Conservation (phyloP, 2,797 vertebrate genomes). For the Enteromius thamalakanensis region DNA sequence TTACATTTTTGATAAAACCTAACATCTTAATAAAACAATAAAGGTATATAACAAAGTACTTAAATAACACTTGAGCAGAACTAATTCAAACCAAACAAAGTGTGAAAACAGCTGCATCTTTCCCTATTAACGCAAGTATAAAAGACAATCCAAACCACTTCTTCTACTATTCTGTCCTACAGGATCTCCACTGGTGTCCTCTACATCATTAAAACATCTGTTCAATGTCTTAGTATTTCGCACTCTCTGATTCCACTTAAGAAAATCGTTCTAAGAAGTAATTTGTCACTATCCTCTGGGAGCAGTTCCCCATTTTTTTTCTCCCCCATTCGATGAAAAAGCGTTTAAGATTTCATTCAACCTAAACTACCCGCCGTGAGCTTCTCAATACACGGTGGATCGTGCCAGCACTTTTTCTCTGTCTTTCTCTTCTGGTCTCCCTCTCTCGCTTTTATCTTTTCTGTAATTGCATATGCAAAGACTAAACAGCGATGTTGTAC, state of each 20-base stretch:
- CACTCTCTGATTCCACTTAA: conserved; percentile 27
- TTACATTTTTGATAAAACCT: not conserved
- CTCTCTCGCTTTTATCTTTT: conserved; percentile 44
- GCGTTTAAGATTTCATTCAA: conserved; percentile 38
- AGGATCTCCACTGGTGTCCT: conserved; percentile 9
- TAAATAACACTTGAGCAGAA: not conserved
- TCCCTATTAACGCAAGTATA: not conserved
- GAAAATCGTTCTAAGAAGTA: conserved; percentile 15
- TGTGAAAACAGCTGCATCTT: not conserved
- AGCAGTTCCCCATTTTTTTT: conserved; percentile 8
- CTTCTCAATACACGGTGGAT: conserved; percentile 22
- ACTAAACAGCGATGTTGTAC: conserved; percentile 56
- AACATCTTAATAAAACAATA: not conserved
- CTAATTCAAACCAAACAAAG: not conserved
- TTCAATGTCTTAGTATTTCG: not conserved
- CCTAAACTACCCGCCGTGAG: conserved; percentile 61
- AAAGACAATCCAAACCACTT: not conserved
- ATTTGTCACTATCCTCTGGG: conserved; percentile 18
- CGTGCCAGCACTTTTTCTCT: conserved; percentile 29
- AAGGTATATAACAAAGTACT: not conserved
- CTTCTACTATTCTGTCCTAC: not conserved
- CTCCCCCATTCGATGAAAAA: conserved; percentile 64
- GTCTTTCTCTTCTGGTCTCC: conserved; percentile 26
- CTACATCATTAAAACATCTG: conserved; percentile 17
- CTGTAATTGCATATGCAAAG: conserved; percentile 69